Evolutionary conservation across 2,113 vertebrate genomes (phyloP).

Genomic region (Pavo muticus): DNA sequence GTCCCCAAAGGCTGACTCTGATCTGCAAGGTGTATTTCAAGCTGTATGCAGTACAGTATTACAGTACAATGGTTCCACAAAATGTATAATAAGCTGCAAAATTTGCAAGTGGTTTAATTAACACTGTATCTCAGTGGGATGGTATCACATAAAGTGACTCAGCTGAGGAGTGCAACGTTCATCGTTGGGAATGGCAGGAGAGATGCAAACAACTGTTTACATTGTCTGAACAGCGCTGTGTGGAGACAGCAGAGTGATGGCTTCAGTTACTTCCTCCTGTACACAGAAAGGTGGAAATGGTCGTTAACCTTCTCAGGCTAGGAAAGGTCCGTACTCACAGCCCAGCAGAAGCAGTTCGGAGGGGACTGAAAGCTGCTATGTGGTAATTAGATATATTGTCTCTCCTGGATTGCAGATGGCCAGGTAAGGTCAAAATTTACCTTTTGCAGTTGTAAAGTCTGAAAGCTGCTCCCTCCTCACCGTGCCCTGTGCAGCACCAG

Average conservation of each 20-base stretch:
- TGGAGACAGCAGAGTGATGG: background rate
- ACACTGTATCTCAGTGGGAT: background rate
- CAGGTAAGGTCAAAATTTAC: background rate
- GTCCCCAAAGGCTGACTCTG: background rate
- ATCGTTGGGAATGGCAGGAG: background rate
- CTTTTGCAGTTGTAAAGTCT: background rate
- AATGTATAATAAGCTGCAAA: no score
- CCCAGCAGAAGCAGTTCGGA: background rate
- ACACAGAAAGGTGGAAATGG: background rate
- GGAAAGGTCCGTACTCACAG: background rate
- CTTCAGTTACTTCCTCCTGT: background rate
- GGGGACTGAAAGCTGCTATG: background rate
- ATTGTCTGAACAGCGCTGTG: background rate
- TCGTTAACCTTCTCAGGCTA: background rate
- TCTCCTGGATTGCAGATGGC: no score
- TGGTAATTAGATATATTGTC: background rate
- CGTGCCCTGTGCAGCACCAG: no score
- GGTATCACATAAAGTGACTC: background rate
- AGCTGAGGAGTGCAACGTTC: background rate
- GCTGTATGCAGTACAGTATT: background rate
- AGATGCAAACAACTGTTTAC: background rate
- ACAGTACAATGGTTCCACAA: no score
- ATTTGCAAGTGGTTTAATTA: constrained; percentile 43
- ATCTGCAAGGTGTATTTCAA: background rate
- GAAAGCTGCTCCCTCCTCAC: background rate